Evolutionary conservation across 2,797 vertebrate species (phyloP).

Genomic region (Lagocephalus sceleratus): DNA sequence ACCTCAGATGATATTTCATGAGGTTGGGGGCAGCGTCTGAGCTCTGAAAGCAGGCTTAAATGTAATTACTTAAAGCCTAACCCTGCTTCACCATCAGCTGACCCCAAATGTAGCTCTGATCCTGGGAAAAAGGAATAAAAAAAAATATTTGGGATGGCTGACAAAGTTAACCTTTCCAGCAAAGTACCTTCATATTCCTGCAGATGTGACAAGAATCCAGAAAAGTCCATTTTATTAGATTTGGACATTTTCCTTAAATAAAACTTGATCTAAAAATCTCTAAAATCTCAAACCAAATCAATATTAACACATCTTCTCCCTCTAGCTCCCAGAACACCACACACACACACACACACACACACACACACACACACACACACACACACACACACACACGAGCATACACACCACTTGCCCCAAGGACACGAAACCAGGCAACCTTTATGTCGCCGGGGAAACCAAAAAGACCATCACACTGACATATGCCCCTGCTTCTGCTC

Average conservation of each 20-base stretch:
- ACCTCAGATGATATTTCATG: slow-evolving; percentile 38
- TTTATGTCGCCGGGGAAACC: slow-evolving; percentile 75
- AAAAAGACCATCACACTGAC: slow-evolving; percentile 77
- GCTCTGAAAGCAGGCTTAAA: slow-evolving; percentile 36
- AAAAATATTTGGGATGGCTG: background rate
- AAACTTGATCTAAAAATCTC: slow-evolving; percentile 10
- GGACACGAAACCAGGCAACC: slow-evolving; percentile 76
- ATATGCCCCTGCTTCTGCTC: slow-evolving; percentile 79
- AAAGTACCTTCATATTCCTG: slow-evolving; percentile 10
- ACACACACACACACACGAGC: slow-evolving; percentile 8
- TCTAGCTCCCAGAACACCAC: slow-evolving; percentile 7
- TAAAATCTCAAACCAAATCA: slow-evolving; percentile 35
- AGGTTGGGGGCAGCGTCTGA: slow-evolving; percentile 24
- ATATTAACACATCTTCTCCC: slow-evolving; percentile 29
- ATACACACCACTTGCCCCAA: slow-evolving; percentile 64
- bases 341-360: slow-evolving; percentile 2
- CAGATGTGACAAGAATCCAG: slow-evolving; percentile 3
- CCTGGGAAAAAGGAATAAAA: background rate
- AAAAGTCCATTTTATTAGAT: no score
- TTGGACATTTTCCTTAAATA: background rate
- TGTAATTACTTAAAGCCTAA: slow-evolving; percentile 40
- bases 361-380: slow-evolving; percentile 18
- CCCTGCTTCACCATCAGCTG: slow-evolving; percentile 20
- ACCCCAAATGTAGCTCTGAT: slow-evolving; percentile 30
- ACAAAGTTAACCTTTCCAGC: slow-evolving; percentile 16